Base-by-base conservation (phyloP, 2,113 vertebrate species). In the Varanus komodoensis region DNA sequence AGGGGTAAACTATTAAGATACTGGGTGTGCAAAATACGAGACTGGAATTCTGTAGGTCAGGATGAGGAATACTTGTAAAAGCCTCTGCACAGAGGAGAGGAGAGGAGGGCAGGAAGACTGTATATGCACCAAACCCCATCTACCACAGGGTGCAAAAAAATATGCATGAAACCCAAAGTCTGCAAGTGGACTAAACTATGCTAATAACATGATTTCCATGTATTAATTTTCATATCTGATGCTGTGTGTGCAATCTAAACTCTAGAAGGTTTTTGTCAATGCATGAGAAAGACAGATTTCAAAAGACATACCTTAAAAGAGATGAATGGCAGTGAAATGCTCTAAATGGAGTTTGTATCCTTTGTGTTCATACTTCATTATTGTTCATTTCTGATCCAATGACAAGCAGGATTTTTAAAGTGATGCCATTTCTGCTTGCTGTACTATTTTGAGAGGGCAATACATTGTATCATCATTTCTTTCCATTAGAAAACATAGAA, bases 401-500 rank as follows among this genome's bases (percentile, higher is more conserved):
- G 84, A 86, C 69, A 86, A 27, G 84, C 17, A 74, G 34, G 1
- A 29, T 68, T 73, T 38, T 77, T 27, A 29, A 48, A 15, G 34
- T 11, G 12, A 61, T 44, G n/a, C 25, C 52, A 61, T 12, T 77
- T 87, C 73, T 87, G n/a, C 52, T 61, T 19, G 85, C 4, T 61
- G 2, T 74, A 82, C 79, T 44, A n/a, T 82, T 89, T 82, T 50
- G 48, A 71, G 67, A 44, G 54, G 67, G 69, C 78, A 69, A 68
- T 34, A 14, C 73, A n/a, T 69, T 64, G 52, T 61, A 52, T 89
- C 27, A 61, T 34, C 34, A 81, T 23, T 61, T 83, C 38, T 44
- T 89, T 83, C 74, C 52, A 83, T 89, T 74, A 89, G n/a, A 74
- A 88, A 74, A 34, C 61, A 29, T 82, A 1, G 32, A 48, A 1